Evolutionary conservation across 1,140 invertebrate genomes (phyloP).

Genomic region (Bombus consobrinus): DNA sequence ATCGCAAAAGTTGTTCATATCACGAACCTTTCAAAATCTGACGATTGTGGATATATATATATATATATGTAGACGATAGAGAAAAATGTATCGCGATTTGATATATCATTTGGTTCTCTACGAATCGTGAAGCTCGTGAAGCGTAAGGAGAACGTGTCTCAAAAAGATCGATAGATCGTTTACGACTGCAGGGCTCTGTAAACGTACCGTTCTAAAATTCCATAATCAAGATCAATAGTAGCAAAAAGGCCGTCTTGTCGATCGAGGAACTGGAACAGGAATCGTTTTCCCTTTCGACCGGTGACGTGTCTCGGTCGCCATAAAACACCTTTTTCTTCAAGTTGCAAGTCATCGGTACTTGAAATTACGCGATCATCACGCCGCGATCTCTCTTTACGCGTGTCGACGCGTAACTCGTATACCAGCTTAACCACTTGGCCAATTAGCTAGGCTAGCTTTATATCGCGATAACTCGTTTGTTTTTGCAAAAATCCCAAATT

Average conservation of each 20-base stretch:
- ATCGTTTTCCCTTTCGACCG: constrained; percentile 44
- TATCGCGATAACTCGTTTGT: neutral
- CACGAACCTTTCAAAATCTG: too few species aligned
- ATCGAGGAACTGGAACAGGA: neutral
- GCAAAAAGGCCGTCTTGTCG: neutral
- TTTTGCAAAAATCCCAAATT: neutral
- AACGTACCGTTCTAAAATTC: constrained; percentile 41
- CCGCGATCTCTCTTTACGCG: neutral
- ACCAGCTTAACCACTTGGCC: neutral
- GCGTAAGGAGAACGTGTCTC: constrained; percentile 9
- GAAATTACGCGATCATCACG: neutral
- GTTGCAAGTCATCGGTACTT: neutral
- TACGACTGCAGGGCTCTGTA: neutral
- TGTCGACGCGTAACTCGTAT: neutral
- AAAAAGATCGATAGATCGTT: constrained; percentile 22
- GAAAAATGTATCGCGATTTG: too few species aligned
- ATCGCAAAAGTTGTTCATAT: too few species aligned
- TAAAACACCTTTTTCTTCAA: neutral
- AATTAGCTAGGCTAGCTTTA: neutral
- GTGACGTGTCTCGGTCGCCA: neutral
- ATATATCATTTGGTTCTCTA: neutral
- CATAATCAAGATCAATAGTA: constrained; percentile 38
- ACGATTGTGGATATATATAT: too few species aligned
- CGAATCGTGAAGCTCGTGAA: neutral
- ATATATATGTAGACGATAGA: too few species aligned